Evolutionary conservation across 1,140 invertebrate genomes (phyloP), one percentile per base, ranked within the genome.

Genomic region (Akabosia matsudoensis): DNA sequence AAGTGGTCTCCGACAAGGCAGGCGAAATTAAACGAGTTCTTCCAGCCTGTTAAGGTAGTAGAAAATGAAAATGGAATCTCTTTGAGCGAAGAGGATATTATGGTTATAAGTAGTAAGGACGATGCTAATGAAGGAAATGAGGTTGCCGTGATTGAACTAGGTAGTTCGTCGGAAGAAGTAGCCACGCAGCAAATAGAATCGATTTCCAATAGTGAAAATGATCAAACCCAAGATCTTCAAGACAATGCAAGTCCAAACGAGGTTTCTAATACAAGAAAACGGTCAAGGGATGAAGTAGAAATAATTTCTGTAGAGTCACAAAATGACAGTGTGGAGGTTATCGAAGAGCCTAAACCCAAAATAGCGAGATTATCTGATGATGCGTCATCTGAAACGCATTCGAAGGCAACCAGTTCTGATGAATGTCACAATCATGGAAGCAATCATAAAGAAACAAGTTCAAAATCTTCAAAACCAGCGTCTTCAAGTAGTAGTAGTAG

Each of bases 1-100:
- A 75, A 75, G 45, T 61, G 61, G 26, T 77, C 77, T 0, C 73
- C 77, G 1, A 28, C 61, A n/a, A 74, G 85, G 77, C 84, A 87
- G 76, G 84, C 84, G 22, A 86, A 83, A 0, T 82, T 87, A 34
- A 78, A 79, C 33, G 84, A 87, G 80, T 73, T 88, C 82, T 85
- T 85, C 82, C 67, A 75, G 26, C 22, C 61, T 45, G 22, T 18
- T 24, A 33, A 74, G 54, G 45, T 24, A 28, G 24, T 10, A 22
- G 7, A 7, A 45, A 45, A 45, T 13, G 54, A 24, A 61, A 61
- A 61, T 24, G 54, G 24, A 61, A 61, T 18, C n/a, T n/a, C n/a
- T n/a, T n/a, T 45, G 54, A 61, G n/a, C n/a, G 54, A 14, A n/a
- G 54, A 7, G 24, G 22, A 30, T 67, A n/a, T 2, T 31, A 67